phyloP scores from a whole-genome alignment of 1,140 invertebrate genomes.

The Neuroterus valhalla region DNA sequence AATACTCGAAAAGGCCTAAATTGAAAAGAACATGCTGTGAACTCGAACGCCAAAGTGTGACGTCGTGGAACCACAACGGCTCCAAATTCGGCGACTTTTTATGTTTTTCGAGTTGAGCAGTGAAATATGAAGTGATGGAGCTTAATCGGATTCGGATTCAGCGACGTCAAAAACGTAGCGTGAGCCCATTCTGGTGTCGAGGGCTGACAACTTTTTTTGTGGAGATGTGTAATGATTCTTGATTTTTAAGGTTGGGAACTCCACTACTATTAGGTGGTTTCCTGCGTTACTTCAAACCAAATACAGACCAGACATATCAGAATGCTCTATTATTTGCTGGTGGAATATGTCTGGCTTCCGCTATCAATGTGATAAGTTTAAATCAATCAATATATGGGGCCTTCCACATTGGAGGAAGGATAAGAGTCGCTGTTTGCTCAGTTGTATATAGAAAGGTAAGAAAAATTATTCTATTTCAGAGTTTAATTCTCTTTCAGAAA shows the following conservation, averaged over 20 bases:
- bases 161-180: too few relatives aligned
- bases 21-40: too few relatives aligned
- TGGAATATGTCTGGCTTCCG: conserved; percentile 77
- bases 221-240: background rate
- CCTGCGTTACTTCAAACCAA: conserved; percentile 75
- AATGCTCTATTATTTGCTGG: conserved; percentile 77
- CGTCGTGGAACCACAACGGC: too few relatives aligned
- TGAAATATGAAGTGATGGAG: too few relatives aligned
- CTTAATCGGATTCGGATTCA: too few relatives aligned
- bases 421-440: conserved; percentile 79
- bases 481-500: conserved; percentile 5
- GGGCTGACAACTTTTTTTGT: too few relatives aligned
- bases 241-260: conserved; percentile 63
- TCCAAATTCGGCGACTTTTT: too few relatives aligned
- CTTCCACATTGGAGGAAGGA: conserved; percentile 78
- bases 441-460: conserved; percentile 81
- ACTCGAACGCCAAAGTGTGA: too few relatives aligned
- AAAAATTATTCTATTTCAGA: background rate
- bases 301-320: conserved; percentile 58
- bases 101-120: too few relatives aligned
- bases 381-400: conserved; percentile 79
- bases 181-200: too few relatives aligned
- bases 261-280: conserved; percentile 77
- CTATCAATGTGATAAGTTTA: conserved; percentile 73
- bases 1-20: too few relatives aligned